Evolutionary conservation across 2,797 vertebrate genomes (phyloP).

Genomic region (Telmatherina bonti): DNA sequence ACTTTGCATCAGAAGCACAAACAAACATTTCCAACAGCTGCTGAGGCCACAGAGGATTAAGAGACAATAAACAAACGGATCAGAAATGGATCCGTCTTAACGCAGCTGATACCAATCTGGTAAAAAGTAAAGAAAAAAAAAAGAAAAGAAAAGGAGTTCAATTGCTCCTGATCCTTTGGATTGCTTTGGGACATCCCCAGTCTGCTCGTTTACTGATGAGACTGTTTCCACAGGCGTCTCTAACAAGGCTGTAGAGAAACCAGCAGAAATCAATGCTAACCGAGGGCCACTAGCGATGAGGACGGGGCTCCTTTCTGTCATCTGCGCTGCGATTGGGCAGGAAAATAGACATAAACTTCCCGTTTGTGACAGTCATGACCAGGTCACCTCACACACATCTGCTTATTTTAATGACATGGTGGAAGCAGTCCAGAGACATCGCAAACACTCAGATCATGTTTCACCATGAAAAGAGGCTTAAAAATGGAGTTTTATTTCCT

Average conservation of each 20-base stretch:
- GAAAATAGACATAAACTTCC: background rate
- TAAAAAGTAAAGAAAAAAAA: conserved; percentile 2
- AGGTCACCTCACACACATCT: too few relatives aligned
- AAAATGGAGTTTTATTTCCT: background rate
- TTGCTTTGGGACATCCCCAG: conserved; percentile 44
- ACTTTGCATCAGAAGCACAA: background rate
- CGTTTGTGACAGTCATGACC: background rate
- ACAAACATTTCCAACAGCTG: background rate
- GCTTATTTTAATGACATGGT: too few relatives aligned
- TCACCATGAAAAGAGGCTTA: background rate
- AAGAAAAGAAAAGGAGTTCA: background rate
- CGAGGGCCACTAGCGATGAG: background rate
- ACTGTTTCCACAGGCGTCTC: conserved; percentile 14
- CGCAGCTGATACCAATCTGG: conserved; percentile 24
- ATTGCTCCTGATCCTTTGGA: conserved; percentile 27
- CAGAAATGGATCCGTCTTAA: conserved; percentile 39
- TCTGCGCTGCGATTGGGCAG: background rate
- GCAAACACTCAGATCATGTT: background rate
- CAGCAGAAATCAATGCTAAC: conserved; percentile 25
- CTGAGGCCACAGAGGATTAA: conserved; percentile 30
- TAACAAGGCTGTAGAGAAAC: conserved; percentile 33
- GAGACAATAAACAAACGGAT: conserved; percentile 46
- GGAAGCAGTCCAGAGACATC: background rate
- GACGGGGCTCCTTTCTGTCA: background rate
- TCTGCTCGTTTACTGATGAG: conserved; percentile 28